Conservation (phyloP, 2,888 invertebrate genomes). For the Eupithecia inturbata region DNA sequence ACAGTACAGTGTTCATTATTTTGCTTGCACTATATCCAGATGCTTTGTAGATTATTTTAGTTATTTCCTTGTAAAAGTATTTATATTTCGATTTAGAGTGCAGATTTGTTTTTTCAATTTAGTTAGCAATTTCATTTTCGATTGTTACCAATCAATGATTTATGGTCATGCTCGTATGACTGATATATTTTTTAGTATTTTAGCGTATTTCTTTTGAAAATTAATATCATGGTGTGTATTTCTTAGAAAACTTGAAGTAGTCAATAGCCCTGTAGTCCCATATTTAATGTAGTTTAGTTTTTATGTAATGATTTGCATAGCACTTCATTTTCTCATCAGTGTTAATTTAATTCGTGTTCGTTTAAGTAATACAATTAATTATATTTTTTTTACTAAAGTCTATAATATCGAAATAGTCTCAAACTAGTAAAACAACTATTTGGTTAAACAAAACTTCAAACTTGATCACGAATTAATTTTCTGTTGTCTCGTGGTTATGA, state of each 20-base stretch:
- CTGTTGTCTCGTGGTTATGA: background rate
- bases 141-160: background rate
- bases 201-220: background rate
- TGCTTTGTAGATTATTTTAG: constrained; percentile 23
- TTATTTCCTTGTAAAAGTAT: background rate
- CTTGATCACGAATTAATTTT: background rate
- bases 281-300: background rate
- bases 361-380: background rate
- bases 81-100: background rate
- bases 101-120: background rate
- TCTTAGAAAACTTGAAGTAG: background rate
- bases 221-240: background rate
- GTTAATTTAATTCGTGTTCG: constrained; percentile 17
- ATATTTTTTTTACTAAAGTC: background rate
- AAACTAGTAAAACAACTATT: background rate
- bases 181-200: background rate
- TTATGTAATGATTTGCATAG: constrained; percentile 45
- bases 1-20: constrained; percentile 33
- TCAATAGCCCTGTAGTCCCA: background rate
- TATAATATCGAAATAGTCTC: background rate
- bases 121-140: background rate
- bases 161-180: background rate
- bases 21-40: constrained; percentile 37
- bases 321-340: constrained; percentile 50
- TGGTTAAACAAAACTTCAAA: background rate